Conservation (phyloP, 1,140 invertebrate genomes). For the Zaprionus nigranus region DNA sequence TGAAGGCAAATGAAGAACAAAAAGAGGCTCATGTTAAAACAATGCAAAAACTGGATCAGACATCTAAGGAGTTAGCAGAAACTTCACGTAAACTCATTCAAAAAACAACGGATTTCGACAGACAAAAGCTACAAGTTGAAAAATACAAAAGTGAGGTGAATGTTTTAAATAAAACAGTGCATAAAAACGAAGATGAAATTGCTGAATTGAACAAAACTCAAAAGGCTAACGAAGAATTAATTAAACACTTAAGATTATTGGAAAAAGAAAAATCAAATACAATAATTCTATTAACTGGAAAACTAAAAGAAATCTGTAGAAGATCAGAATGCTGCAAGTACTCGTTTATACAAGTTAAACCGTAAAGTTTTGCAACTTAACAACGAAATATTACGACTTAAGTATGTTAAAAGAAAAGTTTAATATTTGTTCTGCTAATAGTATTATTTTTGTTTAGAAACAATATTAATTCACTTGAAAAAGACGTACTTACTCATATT, state of each 20-base stretch:
- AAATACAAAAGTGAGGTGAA: constrained; percentile 62
- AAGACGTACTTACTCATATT: constrained; percentile 61
- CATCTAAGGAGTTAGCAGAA: constrained; percentile 47
- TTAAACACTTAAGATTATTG: constrained; percentile 45
- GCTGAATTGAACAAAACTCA: constrained; percentile 45
- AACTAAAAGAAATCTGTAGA: constrained; percentile 48
- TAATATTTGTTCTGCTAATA: background rate
- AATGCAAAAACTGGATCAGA: constrained; percentile 46
- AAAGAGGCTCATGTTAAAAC: constrained; percentile 50
- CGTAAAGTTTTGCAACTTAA: constrained; percentile 48
- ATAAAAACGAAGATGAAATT: constrained; percentile 63
- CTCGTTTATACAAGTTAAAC: constrained; percentile 45
- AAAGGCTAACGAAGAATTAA: constrained; percentile 59
- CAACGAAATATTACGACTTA: constrained; percentile 49
- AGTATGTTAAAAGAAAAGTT: constrained; percentile 29
- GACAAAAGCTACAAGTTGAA: constrained; percentile 52
- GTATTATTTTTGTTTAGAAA: constrained; percentile 32
- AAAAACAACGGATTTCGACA: constrained; percentile 55
- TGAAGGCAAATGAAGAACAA: constrained; percentile 58
- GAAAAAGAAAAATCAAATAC: constrained; percentile 55
- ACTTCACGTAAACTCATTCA: constrained; percentile 36
- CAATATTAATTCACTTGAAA: constrained; percentile 62
- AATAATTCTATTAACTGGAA: constrained; percentile 34
- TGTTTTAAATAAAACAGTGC: constrained; percentile 37
- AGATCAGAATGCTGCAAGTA: constrained; percentile 46